Evolutionary conservation across 2,888 invertebrate genomes (phyloP).

Genomic region (Neelides folsomi): DNA sequence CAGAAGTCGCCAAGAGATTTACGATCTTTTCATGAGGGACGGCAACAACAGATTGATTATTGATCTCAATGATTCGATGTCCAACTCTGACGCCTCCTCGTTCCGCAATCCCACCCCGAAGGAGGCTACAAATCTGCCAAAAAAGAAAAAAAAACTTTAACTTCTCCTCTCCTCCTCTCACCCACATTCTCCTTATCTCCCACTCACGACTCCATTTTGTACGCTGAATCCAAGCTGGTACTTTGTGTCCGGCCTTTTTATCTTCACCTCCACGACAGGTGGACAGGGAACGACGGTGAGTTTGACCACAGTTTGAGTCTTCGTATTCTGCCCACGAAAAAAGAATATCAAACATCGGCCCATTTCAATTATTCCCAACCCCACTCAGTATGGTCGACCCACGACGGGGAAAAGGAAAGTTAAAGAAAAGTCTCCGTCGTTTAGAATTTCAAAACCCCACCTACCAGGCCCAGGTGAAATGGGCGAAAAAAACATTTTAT

Average conservation of each 20-base stretch:
- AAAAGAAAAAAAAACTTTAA: conserved; percentile 17
- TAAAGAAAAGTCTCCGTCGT: no score
- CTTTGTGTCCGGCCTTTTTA: conserved; percentile 97
- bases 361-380: not conserved
- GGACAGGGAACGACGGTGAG: conserved; percentile 98
- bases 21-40: conserved; percentile 99
- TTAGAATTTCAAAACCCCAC: no score
- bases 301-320: conserved; percentile 96
- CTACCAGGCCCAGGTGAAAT: no score
- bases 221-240: conserved; percentile 99
- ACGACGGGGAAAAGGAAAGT: no score
- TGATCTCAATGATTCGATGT: conserved; percentile 99
- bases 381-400: not conserved
- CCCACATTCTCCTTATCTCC: not conserved
- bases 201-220: conserved; percentile 91
- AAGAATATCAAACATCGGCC: conserved; percentile 4
- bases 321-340: conserved; percentile 50
- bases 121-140: conserved; percentile 82
- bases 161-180: not conserved
- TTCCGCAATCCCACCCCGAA: conserved; percentile 97
- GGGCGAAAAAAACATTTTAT: no score
- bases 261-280: conserved; percentile 98
- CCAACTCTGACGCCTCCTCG: conserved; percentile 97
- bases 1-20: conserved; percentile 94
- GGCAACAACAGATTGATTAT: conserved; percentile 98